Evolutionary conservation across 1,140 invertebrate species (phyloP).

Genomic region (Varroa destructor): DNA sequence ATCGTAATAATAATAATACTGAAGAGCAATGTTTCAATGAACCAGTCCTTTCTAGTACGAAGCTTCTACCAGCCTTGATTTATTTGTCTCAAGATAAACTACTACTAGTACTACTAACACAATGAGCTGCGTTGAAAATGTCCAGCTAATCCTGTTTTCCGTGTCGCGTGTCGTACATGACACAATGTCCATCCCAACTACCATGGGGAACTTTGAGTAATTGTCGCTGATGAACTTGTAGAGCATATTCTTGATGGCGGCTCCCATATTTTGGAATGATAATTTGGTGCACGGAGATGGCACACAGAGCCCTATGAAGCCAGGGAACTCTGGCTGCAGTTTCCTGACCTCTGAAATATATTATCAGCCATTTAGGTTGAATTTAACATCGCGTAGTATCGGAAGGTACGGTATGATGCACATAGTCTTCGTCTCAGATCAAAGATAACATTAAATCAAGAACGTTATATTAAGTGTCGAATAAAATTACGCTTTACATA

Average conservation of each 20-base stretch:
- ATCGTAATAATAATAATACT: no score
- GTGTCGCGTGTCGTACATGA: not conserved
- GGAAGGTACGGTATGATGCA: no score
- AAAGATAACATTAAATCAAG: not conserved
- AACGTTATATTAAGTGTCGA: not conserved
- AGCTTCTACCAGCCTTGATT: no score
- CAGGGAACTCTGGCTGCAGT: conserved; percentile 21
- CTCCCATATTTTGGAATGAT: conserved; percentile 11
- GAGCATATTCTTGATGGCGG: conserved; percentile 10
- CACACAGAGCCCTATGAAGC: not conserved
- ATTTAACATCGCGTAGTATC: not conserved
- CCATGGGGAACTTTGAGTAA: not conserved
- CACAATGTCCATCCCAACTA: conserved; percentile 1
- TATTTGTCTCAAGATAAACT: no score
- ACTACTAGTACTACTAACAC: no score
- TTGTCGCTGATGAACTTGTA: conserved; percentile 3
- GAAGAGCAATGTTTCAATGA: no score
- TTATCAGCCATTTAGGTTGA: not conserved
- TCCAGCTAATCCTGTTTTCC: not conserved
- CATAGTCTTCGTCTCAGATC: not conserved
- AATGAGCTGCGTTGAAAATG: no score
- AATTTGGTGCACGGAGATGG: conserved; percentile 5
- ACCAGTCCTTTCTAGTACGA: no score
- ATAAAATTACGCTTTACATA: not conserved
- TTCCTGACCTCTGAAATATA: conserved; percentile 12